phyloP scores from a whole-genome alignment of 2,888 invertebrate species.

The Eumerus sabulonum region DNA sequence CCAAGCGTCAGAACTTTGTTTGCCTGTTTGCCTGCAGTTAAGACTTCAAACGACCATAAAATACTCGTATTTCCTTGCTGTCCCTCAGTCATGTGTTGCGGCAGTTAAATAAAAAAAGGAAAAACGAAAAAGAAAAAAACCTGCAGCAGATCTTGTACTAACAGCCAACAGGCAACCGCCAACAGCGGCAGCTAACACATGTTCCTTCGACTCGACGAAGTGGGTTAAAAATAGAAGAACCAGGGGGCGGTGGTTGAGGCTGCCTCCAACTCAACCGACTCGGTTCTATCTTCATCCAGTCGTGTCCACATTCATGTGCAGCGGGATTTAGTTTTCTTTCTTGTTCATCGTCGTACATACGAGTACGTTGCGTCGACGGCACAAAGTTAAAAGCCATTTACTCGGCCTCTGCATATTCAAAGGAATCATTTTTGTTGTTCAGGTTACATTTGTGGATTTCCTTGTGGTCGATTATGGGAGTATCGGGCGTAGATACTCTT shows the following conservation, averaged over 20 bases:
- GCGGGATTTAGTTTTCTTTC: slow-evolving; percentile 19
- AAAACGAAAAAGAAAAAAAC: no score
- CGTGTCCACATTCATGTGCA: slow-evolving; percentile 22
- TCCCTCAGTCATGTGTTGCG: slow-evolving; percentile 17
- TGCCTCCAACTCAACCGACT: no score
- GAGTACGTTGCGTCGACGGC: slow-evolving; percentile 6
- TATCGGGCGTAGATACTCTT: not conserved
- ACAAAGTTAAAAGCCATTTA: slow-evolving; percentile 46
- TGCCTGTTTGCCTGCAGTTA: slow-evolving; percentile 14
- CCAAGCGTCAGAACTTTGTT: not conserved
- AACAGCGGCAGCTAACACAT: slow-evolving; percentile 30
- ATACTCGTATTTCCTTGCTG: slow-evolving; percentile 6
- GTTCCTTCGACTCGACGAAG: slow-evolving; percentile 19
- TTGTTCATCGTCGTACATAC: not conserved
- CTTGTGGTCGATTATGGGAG: slow-evolving; percentile 31
- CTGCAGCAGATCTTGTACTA: no score
- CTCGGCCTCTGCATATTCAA: slow-evolving; percentile 28
- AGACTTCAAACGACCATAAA: slow-evolving; percentile 37
- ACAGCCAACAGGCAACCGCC: no score
- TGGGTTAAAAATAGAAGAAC: slow-evolving; percentile 43
- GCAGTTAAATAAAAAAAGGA: slow-evolving; percentile 13
- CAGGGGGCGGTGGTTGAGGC: not conserved
- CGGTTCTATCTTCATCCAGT: slow-evolving; percentile 7
- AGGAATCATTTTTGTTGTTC: slow-evolving; percentile 48
- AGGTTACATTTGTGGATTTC: slow-evolving; percentile 43